phyloP scores from a whole-genome alignment of 2,113 vertebrate genomes.

The Antechinus stuartii region DNA sequence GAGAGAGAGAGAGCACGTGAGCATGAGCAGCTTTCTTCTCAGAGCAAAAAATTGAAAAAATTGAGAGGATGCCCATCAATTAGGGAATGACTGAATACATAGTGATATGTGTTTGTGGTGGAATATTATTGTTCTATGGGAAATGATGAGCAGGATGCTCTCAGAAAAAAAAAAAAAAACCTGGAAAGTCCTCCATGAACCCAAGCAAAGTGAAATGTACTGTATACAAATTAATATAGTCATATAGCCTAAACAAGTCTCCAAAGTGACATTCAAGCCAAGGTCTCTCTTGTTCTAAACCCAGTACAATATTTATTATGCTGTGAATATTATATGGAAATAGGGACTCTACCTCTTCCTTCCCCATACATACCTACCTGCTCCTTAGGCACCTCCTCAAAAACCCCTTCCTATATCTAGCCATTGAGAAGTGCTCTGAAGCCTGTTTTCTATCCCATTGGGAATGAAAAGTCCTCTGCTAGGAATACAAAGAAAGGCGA shows the following conservation, averaged over 20 bases:
- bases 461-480: not conserved
- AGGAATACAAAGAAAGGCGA: not conserved
- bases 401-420: not conserved
- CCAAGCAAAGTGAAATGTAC: too few species aligned
- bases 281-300: not conserved
- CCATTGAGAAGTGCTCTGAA: not conserved
- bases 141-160: too few species aligned
- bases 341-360: not conserved
- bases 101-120: too few species aligned
- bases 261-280: not conserved
- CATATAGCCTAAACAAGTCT: not conserved
- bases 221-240: too few species aligned
- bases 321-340: not conserved
- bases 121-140: too few species aligned
- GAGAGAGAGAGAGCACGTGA: too few species aligned
- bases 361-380: not conserved
- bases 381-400: not conserved
- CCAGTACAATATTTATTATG: not conserved
- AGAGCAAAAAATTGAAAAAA: too few species aligned
- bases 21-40: too few species aligned
- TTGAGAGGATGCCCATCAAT: too few species aligned
- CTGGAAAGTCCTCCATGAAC: too few species aligned
- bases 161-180: too few species aligned
- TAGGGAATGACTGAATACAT: too few species aligned
- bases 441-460: not conserved